phyloP scores from a whole-genome alignment of 35 echinoderm and acorn worm species.

The Ptychodera flava region DNA sequence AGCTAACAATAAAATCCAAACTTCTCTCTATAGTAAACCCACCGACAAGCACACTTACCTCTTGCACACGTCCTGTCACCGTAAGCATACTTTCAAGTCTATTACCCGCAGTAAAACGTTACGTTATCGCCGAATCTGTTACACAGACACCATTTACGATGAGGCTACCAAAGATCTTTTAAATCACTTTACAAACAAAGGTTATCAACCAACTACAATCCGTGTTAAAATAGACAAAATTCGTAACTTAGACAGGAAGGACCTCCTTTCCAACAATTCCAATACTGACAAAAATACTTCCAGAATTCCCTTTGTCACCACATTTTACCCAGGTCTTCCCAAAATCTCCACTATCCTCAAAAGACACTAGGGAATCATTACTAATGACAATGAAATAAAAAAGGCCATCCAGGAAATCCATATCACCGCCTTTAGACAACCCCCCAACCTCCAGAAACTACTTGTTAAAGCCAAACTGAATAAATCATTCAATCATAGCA shows the following conservation, averaged over 20 bases:
- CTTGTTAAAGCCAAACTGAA: neutral
- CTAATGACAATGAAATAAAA: neutral
- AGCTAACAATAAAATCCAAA: neutral
- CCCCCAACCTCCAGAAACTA: neutral
- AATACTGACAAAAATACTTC: neutral
- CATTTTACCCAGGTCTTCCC: neutral
- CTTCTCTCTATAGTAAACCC: constrained; percentile 14
- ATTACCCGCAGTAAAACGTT: constrained; percentile 2
- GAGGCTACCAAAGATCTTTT: neutral
- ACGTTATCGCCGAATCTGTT: constrained; percentile 9
- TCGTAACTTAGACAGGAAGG: neutral
- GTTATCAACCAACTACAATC: neutral
- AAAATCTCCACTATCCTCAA: too few relatives aligned
- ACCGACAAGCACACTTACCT: constrained; percentile 12
- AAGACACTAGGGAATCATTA: neutral
- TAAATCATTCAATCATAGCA: neutral
- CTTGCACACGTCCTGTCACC: constrained; percentile 3
- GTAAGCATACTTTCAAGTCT: constrained; percentile 5
- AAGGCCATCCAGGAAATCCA: neutral
- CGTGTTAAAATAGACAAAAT: neutral
- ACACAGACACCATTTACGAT: neutral
- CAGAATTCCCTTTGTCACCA: neutral
- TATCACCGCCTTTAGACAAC: neutral
- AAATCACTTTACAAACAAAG: too few relatives aligned
- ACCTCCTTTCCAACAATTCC: neutral